Conservation (phyloP, 2,113 vertebrate species). For the Tragulus kanchil region DNA sequence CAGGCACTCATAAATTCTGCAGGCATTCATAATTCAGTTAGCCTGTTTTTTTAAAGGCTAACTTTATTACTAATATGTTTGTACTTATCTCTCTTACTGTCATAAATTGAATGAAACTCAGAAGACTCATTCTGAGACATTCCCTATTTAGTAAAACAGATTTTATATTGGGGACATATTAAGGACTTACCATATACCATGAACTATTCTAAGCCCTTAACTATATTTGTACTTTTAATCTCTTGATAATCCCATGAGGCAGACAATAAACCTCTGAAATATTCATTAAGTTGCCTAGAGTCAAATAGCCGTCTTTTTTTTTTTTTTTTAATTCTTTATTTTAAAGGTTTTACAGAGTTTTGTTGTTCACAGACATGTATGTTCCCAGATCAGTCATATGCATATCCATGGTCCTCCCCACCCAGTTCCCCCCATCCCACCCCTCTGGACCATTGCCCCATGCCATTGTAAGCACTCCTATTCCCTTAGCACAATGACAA, state of each 20-base stretch:
- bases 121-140: background rate
- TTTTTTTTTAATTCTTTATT: too few relatives aligned
- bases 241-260: background rate
- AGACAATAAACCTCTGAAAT: background rate
- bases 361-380: too few relatives aligned
- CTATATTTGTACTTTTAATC: background rate
- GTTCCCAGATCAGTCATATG: too few relatives aligned
- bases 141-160: background rate
- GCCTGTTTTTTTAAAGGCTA: background rate
- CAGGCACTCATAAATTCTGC: background rate
- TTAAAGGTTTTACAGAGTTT: too few relatives aligned
- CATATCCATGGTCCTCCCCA: too few relatives aligned
- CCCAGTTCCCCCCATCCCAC: too few relatives aligned
- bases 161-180: background rate
- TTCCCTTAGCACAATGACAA: too few relatives aligned
- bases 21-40: too few relatives aligned
- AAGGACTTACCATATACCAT: background rate
- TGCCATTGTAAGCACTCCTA: too few relatives aligned
- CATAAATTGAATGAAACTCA: constrained; percentile 24
- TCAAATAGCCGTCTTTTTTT: background rate
- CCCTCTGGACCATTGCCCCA: too few relatives aligned
- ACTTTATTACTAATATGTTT: constrained; percentile 20
- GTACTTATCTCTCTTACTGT: background rate
- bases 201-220: background rate
- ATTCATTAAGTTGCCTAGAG: background rate